Conservation (phyloP, 2,888 invertebrate species). For the Andrena minutula region DNA sequence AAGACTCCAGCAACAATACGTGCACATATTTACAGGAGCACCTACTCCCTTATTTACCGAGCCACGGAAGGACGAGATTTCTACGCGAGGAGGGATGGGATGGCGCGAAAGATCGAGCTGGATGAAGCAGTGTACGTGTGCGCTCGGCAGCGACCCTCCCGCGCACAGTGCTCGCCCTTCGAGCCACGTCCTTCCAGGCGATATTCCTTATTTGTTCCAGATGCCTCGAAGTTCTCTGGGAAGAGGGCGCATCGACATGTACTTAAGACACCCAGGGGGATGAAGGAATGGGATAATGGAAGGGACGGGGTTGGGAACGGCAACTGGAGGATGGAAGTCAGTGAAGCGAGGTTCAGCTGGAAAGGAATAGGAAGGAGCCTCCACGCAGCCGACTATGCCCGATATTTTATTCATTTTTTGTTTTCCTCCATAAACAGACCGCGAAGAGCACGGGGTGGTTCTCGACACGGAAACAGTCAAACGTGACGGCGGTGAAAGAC, state of each 20-base stretch:
- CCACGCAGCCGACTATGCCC: constrained; percentile 47
- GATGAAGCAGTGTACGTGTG: constrained; percentile 23
- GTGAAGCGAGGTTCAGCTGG: constrained; percentile 7
- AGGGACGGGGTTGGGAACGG: constrained; percentile 3
- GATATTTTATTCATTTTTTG: constrained; percentile 64
- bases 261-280: constrained; percentile 48
- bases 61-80: constrained; percentile 34
- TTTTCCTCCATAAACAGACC: constrained; percentile 34
- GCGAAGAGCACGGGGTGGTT: constrained; percentile 15
- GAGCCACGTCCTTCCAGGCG: constrained; percentile 47
- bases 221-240: constrained; percentile 38
- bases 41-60: constrained; percentile 51
- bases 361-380: constrained; percentile 27
- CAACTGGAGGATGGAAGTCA: constrained; percentile 20
- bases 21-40: constrained; percentile 53
- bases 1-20: constrained; percentile 28
- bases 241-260: constrained; percentile 43
- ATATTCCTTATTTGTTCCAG: constrained; percentile 71
- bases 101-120: constrained; percentile 44
- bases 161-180: constrained; percentile 20
- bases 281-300: constrained; percentile 54
- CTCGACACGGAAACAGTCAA: constrained; percentile 22
- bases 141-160: constrained; percentile 19
- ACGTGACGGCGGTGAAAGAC: constrained; percentile 29
- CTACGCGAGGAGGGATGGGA: constrained; percentile 1